Conservation (phyloP, 2,797 vertebrate species). For the Oreochromis mossambicus region DNA sequence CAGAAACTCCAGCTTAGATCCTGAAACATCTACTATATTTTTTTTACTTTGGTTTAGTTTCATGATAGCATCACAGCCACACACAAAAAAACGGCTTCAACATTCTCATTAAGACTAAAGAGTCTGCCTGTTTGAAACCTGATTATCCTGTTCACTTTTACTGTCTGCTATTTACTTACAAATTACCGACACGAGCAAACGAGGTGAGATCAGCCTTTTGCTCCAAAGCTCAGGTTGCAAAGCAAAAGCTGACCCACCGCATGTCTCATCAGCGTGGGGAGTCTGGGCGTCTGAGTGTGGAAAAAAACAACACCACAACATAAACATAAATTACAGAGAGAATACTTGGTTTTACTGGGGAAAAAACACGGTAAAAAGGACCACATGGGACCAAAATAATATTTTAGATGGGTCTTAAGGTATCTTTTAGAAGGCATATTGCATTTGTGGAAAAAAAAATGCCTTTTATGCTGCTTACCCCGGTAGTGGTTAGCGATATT, state of each 20-base stretch:
- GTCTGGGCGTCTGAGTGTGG: conserved; percentile 27
- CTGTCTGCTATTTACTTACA: conserved; percentile 34
- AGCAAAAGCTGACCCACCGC: conserved; percentile 25
- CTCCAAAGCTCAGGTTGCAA: conserved; percentile 29
- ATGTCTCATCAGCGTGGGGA: conserved; percentile 43
- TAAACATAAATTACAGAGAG: conserved; percentile 61
- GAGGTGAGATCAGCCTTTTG: conserved; percentile 32
- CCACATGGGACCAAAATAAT: conserved; percentile 51
- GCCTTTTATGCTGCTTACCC: conserved; percentile 1
- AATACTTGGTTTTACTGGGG: conserved; percentile 32
- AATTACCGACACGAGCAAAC: conserved; percentile 27
- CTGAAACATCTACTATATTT: background rate
- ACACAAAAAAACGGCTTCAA: conserved; percentile 7
- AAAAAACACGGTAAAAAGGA: conserved; percentile 33
- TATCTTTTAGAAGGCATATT: conserved; percentile 20
- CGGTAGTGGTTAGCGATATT: conserved; percentile 11
- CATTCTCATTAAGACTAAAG: background rate
- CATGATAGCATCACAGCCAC: background rate
- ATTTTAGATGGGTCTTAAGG: conserved; percentile 52
- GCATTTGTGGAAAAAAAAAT: conserved; percentile 11
- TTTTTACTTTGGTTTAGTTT: conserved; percentile 3
- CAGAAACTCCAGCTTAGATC: background rate
- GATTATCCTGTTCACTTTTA: conserved; percentile 22
- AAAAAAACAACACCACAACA: conserved; percentile 30
- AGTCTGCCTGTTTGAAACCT: conserved; percentile 10